Conservation (phyloP, 1,140 invertebrate species). For the Eufriesea mexicana region DNA sequence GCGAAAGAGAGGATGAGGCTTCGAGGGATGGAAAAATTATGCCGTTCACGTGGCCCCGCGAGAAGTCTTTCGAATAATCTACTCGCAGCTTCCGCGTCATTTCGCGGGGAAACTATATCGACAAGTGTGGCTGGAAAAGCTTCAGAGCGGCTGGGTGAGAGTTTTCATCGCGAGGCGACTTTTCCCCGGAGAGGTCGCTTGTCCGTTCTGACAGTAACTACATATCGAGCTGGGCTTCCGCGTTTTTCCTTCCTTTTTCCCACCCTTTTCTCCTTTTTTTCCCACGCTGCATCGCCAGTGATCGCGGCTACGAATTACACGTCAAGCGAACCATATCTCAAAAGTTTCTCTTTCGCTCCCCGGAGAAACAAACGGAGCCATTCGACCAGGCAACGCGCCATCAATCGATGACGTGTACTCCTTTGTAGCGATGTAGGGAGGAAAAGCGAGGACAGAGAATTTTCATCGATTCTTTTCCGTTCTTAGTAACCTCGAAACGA, state of each 20-base stretch:
- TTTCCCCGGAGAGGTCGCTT: slow-evolving; percentile 24
- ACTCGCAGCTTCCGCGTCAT: not conserved
- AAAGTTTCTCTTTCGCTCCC: slow-evolving; percentile 42
- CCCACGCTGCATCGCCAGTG: not conserved
- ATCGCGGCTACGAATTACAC: slow-evolving; percentile 49
- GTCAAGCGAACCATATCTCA: slow-evolving; percentile 49
- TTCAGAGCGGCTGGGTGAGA: not conserved
- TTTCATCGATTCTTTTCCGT: slow-evolving; percentile 13
- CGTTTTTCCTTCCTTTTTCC: not conserved
- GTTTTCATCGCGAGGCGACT: slow-evolving; percentile 33
- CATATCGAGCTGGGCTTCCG: slow-evolving; percentile 25
- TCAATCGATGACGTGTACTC: slow-evolving; percentile 25
- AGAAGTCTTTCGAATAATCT: not conserved
- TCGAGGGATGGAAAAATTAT: too few relatives aligned
- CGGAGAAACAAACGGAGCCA: slow-evolving; percentile 42
- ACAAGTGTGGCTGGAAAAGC: slow-evolving; percentile 18
- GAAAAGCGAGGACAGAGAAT: not conserved
- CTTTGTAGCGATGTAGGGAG: slow-evolving; percentile 7
- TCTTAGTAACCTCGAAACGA: not conserved
- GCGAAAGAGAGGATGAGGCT: too few relatives aligned
- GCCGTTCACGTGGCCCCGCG: not conserved
- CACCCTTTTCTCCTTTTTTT: too few relatives aligned
- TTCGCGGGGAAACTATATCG: slow-evolving; percentile 13
- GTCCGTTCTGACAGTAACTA: slow-evolving; percentile 37
- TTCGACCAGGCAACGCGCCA: slow-evolving; percentile 14